phyloP scores from a whole-genome alignment of 1,140 invertebrate species.

The Parasteatoda tepidariorum region DNA sequence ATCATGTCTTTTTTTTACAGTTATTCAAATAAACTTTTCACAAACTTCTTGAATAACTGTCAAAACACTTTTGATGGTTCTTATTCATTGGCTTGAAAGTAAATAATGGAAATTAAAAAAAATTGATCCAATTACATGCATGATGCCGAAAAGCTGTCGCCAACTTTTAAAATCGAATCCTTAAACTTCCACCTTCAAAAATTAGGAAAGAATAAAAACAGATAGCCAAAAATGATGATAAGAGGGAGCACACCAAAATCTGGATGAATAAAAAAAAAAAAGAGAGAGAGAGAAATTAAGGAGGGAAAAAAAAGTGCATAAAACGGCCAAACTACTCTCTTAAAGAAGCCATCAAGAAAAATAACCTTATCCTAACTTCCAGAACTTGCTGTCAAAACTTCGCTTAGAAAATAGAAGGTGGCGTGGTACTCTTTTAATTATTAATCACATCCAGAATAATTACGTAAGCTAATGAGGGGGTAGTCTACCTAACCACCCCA shows the following conservation, averaged over 20 bases:
- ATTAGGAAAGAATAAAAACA: constrained; percentile 7
- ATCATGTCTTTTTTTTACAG: too few relatives aligned
- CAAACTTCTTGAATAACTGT: too few relatives aligned
- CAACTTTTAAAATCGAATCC: not conserved
- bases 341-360: constrained; percentile 34
- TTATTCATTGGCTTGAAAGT: too few relatives aligned
- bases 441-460: constrained; percentile 55
- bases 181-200: not conserved
- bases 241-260: too few relatives aligned
- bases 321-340: not conserved
- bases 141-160: not conserved
- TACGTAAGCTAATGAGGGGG: constrained; percentile 25
- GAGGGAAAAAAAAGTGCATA: not conserved
- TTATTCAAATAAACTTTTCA: too few relatives aligned
- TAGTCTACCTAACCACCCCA: not conserved
- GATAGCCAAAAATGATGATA: constrained; percentile 12
- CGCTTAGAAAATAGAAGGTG: not conserved
- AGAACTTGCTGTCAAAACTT: constrained; percentile 56
- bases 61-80: too few relatives aligned
- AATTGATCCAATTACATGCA: too few relatives aligned
- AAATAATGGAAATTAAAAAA: too few relatives aligned
- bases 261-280: too few relatives aligned
- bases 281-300: not conserved
- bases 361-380: constrained; percentile 23
- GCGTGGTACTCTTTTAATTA: constrained; percentile 48